These are phyloP conservation scores for Tetragnatha montana DNA, from an alignment of 2,888 invertebrate species.

Conservation along the genomic window DNA sequence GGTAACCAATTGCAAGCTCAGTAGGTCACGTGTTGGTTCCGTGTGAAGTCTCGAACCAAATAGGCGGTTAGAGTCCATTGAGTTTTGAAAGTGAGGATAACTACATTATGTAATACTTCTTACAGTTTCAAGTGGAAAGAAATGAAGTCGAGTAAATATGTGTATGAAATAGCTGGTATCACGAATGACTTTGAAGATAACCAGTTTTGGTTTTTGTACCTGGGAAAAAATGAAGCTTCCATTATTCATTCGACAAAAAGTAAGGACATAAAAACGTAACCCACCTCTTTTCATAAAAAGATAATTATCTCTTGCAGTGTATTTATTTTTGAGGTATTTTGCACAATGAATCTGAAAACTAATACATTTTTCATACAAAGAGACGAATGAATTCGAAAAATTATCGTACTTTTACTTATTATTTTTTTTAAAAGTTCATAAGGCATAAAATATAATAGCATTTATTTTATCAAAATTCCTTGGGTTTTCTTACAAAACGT, in stretches of 20 bases:
- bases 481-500: no score
- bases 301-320: neutral
- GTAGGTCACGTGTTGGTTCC: no score
- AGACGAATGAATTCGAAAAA: no score
- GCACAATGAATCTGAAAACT: neutral
- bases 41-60: no score
- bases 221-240: neutral
- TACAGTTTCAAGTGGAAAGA: slow-evolving; percentile 13
- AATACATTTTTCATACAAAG: neutral
- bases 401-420: no score
- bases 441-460: no score
- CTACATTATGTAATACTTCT: neutral
- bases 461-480: no score
- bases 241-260: slow-evolving; percentile 4
- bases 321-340: neutral
- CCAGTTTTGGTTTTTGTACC: slow-evolving; percentile 1
- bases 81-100: neutral
- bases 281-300: neutral
- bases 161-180: slow-evolving; percentile 9
- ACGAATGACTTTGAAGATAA: slow-evolving; percentile 17
- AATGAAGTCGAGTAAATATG: neutral
- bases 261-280: neutral
- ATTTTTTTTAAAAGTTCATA: no score
- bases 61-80: no score
- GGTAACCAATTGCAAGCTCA: no score